Evolutionary conservation across 2,888 invertebrate genomes (phyloP).

Genomic region (Nymphalis polychloros): DNA sequence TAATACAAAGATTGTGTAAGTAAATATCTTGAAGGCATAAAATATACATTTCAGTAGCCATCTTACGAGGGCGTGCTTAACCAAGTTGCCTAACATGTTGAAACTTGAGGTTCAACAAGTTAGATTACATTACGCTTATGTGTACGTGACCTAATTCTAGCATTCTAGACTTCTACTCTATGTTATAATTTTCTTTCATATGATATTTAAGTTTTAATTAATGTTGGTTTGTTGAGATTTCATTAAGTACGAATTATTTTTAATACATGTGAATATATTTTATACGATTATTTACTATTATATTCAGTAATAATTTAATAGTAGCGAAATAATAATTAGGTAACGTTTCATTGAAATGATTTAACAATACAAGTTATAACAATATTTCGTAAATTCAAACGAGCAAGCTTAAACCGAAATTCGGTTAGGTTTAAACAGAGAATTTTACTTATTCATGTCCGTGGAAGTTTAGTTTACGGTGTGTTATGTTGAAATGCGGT

Average conservation of each 20-base stretch:
- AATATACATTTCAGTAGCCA: slow-evolving; percentile 22
- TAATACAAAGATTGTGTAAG: slow-evolving; percentile 19
- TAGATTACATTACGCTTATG: slow-evolving; percentile 32
- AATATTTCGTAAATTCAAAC: neutral
- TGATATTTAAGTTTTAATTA: slow-evolving; percentile 7
- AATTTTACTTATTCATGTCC: slow-evolving; percentile 26
- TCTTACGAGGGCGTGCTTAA: slow-evolving; percentile 21
- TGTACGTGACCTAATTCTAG: slow-evolving; percentile 33
- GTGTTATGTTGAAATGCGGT: slow-evolving; percentile 1
- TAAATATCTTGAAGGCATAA: slow-evolving; percentile 23
- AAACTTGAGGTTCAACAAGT: slow-evolving; percentile 34
- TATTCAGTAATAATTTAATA: too few relatives aligned
- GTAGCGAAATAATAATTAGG: too few relatives aligned
- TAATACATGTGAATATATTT: too few relatives aligned
- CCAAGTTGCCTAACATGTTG: slow-evolving; percentile 28
- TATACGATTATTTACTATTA: too few relatives aligned
- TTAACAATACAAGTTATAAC: slow-evolving; percentile 3
- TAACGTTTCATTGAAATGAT: neutral
- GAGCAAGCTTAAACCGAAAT: slow-evolving; percentile 23
- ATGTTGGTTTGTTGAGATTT: neutral
- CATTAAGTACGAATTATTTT: neutral
- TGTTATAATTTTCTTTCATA: slow-evolving; percentile 2
- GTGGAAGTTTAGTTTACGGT: slow-evolving; percentile 3
- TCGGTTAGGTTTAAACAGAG: slow-evolving; percentile 32
- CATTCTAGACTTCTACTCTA: slow-evolving; percentile 15